A percentile compares a stretch with the other conserved stretches of the same genome.
These are phyloP conservation scores for Atrina japonica DNA, from an alignment of 2,888 invertebrate species.

Conservation along the genomic window DNA sequence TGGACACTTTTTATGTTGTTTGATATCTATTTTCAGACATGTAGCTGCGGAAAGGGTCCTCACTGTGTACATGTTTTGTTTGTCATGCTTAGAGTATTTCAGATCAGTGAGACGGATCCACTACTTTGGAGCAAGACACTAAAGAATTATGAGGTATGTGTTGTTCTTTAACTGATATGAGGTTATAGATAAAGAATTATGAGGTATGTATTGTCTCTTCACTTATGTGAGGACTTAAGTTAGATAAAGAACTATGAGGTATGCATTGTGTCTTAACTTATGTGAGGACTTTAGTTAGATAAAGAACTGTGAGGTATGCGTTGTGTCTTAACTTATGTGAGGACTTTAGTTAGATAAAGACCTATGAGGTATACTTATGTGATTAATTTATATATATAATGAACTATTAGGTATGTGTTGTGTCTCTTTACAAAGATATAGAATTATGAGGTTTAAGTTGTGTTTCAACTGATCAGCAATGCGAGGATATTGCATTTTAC, in stretches of 20 bases:
- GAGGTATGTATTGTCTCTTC: constrained; percentile 78
- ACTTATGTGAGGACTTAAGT: too few species aligned
- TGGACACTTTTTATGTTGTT: too few species aligned
- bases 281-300: too few species aligned
- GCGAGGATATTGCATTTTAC: too few species aligned
- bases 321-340: too few species aligned
- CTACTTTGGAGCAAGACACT: constrained; percentile 79
- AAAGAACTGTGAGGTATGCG: constrained; percentile 81
- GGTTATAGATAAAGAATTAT: constrained; percentile 82
- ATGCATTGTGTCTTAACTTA: too few species aligned
- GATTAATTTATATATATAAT: too few species aligned
- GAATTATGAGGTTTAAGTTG: constrained; percentile 80
- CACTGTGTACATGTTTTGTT: constrained; percentile 82
- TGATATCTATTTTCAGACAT: constrained; percentile 79
- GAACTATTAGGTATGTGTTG: constrained; percentile 81
- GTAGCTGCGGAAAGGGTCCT: constrained; percentile 81
- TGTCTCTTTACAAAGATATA: too few species aligned
- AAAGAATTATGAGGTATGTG: constrained; percentile 81
- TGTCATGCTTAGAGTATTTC: constrained; percentile 82
- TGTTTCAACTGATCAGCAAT: not conserved
- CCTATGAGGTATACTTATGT: constrained; percentile 81
- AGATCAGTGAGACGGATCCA: constrained; percentile 80
- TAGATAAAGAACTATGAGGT: constrained; percentile 82
- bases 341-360: constrained; percentile 79
- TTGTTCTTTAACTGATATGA: too few species aligned